Base-by-base conservation (phyloP, 2,113 vertebrate genomes). In the Camelus dromedarius region DNA sequence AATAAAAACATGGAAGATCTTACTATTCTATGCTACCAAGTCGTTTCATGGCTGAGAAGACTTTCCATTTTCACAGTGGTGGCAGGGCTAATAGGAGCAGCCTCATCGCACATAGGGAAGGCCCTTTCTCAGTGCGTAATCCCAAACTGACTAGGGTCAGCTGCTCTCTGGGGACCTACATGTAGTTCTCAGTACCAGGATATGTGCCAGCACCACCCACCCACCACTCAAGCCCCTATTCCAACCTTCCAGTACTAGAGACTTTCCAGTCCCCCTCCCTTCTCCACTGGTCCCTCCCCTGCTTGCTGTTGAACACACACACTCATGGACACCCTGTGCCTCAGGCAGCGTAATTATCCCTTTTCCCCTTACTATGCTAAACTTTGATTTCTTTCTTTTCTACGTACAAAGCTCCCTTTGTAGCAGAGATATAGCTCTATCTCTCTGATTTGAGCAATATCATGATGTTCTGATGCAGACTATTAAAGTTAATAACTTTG, bases 401-500 rank as follows among this genome's bases (percentile, higher is more conserved):
- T 77, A 1, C 30, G 0, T 84, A 22, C 38, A 77, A 81, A 91
- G 8, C 56, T 77, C 16, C 54, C 50, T 97, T 72, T 52, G n/a
- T 62, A 95, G 72, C 54, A 87, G 22, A 80, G 8, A 28, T 66
- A 35, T 1, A 93, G 35, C 62, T 81, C 46, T 64, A 0, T 52
- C 22, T 77, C 1, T 67, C 84, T 50, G 35, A 91, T 73, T 95
- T 72, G 42, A 91, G 28, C 46, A 79, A 14, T 60, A 60, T 48
- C 70, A 42, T 60, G 15, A 52, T 73, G 35, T 67, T 50, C 48
- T n/a, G 6, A 19, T 91, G 12, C 18, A 70, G 86, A 81, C 18
- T 88, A 30, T 90, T 77, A 54, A 75, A 87, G 28, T 89, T 82
- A 50, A n/a, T 90, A 91, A 35, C 48, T 69, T 92, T 70, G 67